Base-by-base conservation (phyloP, 64 coral and sea anemone species). In the Hydrozoanthus tunicans region DNA sequence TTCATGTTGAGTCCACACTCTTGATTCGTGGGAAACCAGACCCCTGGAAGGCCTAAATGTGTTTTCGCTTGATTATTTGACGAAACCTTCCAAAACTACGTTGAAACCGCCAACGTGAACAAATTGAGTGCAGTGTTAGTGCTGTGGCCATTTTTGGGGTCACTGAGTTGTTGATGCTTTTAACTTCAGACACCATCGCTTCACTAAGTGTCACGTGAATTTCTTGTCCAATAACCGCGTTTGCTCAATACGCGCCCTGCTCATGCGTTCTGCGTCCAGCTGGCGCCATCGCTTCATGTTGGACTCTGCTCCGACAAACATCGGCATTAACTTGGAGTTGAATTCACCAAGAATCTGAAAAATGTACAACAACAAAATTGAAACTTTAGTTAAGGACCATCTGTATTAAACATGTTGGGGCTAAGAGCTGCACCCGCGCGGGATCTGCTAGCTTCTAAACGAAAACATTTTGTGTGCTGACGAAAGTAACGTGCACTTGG, bases 221-320 rank as follows among this genome's bases (percentile, higher is more conserved):
- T 64, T 74, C 24, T 59, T 74, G 24, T 70, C 68, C 24, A 70
- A 56, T 3, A 70, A 27, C 20, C 70, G 68, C 20, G 20, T 20
- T 0, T 59, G 69, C 66, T 25, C 20, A 20, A 20, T 88, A 10
- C 70, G 55, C 32, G 67, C 68, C 17, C 56, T 88, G 55, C 84
- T 74, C 69, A 73, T 88, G 56, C 93, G 90, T 62, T 94, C 90
- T 43, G 64, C 90, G 59, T 94, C 92, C 9, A 96, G 66, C 32
- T 89, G 61, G 12, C 77, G 77, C 95, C 95, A 96, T 24, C 92
- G 95, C 11, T 79, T 91, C 81, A 94, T 96, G n/a, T 96, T 96
- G 69, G 89, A 81, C 26, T 96, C 92, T 67, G 95, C 95, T 27
- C 95, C 95, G 7, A 83, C 90, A 55, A 79, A 77, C 63, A 96